A percentile compares a stretch with the other conserved stretches of the same genome.
These are phyloP conservation scores for Agrotis exclamationis DNA, from an alignment of 2,888 invertebrate species.

Conservation along the genomic window DNA sequence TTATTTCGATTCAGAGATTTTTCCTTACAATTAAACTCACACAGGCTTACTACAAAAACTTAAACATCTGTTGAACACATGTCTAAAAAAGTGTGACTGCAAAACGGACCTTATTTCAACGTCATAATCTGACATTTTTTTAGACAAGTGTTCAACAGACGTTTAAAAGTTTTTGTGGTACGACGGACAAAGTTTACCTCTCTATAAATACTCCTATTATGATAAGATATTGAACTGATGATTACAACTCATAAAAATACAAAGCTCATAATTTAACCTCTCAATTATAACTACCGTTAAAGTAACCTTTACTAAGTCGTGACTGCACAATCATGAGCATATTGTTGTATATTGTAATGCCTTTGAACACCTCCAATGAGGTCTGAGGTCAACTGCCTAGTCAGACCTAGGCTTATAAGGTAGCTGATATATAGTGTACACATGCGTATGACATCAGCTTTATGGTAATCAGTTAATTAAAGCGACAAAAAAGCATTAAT, in stretches of 20 bases:
- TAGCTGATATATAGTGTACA: background rate
- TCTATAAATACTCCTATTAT: no score
- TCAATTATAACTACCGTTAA: conserved; percentile 28
- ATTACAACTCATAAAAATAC: background rate
- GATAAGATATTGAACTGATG: background rate
- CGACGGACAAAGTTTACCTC: no score
- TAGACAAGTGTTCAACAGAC: no score
- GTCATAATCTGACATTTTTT: no score
- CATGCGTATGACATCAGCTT: background rate
- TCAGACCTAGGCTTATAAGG: conserved; percentile 28
- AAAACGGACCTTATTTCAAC: no score
- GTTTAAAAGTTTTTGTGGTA: no score
- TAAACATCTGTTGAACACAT: no score
- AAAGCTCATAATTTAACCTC: conserved; percentile 15
- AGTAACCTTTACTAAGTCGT: conserved; percentile 50
- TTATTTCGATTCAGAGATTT: no score
- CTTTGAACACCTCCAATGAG: conserved; percentile 28
- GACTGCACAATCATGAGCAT: conserved; percentile 40
- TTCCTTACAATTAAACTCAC: no score
- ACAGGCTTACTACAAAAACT: no score
- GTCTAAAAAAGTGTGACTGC: no score
- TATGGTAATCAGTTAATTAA: conserved; percentile 1
- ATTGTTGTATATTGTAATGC: conserved; percentile 28
- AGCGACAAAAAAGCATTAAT: background rate
- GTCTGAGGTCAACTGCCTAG: conserved; percentile 45